Percentiles rank a stretch among this genome's conserved stretches.
These are phyloP conservation scores for Muraenolepis orangiensis DNA, from an alignment of 2,797 vertebrate genomes.

Conservation along the genomic window DNA sequence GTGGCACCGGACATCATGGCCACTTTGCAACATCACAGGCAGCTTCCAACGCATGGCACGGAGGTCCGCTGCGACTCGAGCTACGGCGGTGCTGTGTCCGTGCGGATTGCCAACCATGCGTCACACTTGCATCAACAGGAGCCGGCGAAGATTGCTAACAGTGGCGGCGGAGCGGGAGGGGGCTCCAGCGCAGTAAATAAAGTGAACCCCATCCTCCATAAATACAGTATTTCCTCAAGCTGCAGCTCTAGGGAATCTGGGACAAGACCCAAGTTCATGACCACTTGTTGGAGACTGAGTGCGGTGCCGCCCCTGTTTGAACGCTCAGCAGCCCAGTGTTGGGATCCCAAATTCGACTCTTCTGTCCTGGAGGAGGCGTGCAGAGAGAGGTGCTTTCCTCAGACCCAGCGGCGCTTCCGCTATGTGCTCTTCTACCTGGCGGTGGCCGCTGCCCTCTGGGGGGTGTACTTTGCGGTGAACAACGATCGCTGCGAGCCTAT, in stretches of 20 bases:
- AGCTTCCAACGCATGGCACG: slow-evolving; percentile 82
- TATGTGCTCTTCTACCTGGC: slow-evolving; percentile 93
- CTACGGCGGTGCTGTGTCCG: slow-evolving; percentile 82
- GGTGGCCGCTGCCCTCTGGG: slow-evolving; percentile 85
- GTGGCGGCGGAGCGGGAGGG: slow-evolving; percentile 28
- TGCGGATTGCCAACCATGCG: slow-evolving; percentile 77
- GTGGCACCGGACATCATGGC: slow-evolving; percentile 79
- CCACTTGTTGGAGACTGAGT: slow-evolving; percentile 60
- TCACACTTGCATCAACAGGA: slow-evolving; percentile 63
- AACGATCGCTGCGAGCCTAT: slow-evolving; percentile 70
- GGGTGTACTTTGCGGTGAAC: slow-evolving; percentile 83
- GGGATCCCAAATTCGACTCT: slow-evolving; percentile 96
- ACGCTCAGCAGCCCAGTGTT: slow-evolving; percentile 90
- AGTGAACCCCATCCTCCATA: slow-evolving; percentile 79
- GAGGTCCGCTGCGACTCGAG: slow-evolving; percentile 90
- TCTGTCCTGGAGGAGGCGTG: slow-evolving; percentile 92
- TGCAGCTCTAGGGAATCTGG: slow-evolving; percentile 89
- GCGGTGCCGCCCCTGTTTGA: slow-evolving; percentile 90
- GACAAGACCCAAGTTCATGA: slow-evolving; percentile 64
- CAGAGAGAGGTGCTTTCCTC: slow-evolving; percentile 92
- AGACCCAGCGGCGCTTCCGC: slow-evolving; percentile 90
- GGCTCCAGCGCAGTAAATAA: slow-evolving; percentile 50
- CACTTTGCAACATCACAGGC: slow-evolving; percentile 85
- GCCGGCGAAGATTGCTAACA: slow-evolving; percentile 50
- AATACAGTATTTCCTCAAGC: slow-evolving; percentile 95